Evolutionary conservation across 2,888 invertebrate species (phyloP).

Genomic region (Drosophila borborema): DNA sequence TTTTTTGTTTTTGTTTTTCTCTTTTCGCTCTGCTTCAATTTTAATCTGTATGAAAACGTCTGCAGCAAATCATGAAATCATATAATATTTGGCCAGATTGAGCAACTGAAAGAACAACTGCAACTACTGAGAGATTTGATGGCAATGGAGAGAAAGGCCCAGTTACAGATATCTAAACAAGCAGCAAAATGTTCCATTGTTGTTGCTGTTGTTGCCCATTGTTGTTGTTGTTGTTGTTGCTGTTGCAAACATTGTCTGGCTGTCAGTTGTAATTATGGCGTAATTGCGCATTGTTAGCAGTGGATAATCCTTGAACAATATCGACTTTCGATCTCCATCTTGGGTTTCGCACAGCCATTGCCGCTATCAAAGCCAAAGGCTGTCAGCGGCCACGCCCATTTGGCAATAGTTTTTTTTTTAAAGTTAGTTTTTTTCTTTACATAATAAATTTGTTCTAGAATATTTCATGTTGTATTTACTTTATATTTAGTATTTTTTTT

Average conservation of each 20-base stretch:
- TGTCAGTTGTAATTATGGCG: conserved; percentile 70
- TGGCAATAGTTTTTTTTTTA: neutral
- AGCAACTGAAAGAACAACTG: conserved; percentile 43
- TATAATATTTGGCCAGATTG: conserved; percentile 61
- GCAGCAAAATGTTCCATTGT: conserved; percentile 17
- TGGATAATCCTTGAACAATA: conserved; percentile 42
- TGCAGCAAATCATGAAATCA: conserved; percentile 59
- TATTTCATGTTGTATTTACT: too few relatives aligned
- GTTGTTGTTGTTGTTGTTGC: conserved; percentile 12
- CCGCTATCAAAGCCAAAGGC: conserved; percentile 8
- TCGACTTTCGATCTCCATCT: conserved; percentile 37
- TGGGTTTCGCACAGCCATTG: conserved; percentile 14
- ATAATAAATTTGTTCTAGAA: neutral
- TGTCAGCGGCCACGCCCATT: conserved; percentile 9
- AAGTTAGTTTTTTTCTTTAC: neutral
- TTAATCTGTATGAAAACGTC: conserved; percentile 61
- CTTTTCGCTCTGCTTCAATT: too few relatives aligned
- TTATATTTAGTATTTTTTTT: too few relatives aligned
- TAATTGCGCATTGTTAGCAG: conserved; percentile 67
- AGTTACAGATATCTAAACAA: conserved; percentile 44
- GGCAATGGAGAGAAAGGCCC: conserved; percentile 32
- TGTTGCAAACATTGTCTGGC: conserved; percentile 19
- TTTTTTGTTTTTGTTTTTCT: neutral
- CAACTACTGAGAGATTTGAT: conserved; percentile 41
- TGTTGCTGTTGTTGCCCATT: too few relatives aligned